These are phyloP conservation scores for Rutpela maculata DNA, from an alignment of 2,888 invertebrate species.

Conservation along the genomic window DNA sequence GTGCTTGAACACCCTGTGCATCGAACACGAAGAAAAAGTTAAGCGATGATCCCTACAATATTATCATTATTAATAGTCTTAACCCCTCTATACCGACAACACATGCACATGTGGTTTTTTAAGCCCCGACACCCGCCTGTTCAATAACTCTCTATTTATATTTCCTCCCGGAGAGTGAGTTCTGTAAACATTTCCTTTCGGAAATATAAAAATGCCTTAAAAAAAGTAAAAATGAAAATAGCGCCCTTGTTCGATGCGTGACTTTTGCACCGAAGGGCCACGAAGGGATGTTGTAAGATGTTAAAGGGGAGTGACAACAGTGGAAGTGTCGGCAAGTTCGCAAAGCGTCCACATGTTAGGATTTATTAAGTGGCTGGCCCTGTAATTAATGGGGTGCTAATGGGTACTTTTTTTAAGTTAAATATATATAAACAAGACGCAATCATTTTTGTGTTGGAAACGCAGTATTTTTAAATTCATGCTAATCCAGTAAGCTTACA, in stretches of 20 bases:
- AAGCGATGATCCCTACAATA: slow-evolving; percentile 16
- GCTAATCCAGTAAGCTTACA: too few species aligned
- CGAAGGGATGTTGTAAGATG: slow-evolving; percentile 49
- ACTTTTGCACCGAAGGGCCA: slow-evolving; percentile 52
- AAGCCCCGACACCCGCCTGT: slow-evolving; percentile 35
- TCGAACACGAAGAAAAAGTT: slow-evolving; percentile 21
- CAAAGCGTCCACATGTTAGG: slow-evolving; percentile 39
- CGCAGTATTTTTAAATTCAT: background rate
- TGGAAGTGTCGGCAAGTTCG: slow-evolving; percentile 48
- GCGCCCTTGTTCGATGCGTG: slow-evolving; percentile 56
- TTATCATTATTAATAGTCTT: slow-evolving; percentile 27
- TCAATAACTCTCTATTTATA: slow-evolving; percentile 43
- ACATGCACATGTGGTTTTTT: slow-evolving; percentile 46
- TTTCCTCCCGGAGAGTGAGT: slow-evolving; percentile 49
- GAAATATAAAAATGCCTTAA: slow-evolving; percentile 66
- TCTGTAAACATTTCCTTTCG: slow-evolving; percentile 66
- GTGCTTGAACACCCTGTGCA: background rate
- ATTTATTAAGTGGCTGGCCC: slow-evolving; percentile 22
- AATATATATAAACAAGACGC: slow-evolving; percentile 20
- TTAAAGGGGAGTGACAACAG: slow-evolving; percentile 45
- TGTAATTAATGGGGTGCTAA: slow-evolving; percentile 43
- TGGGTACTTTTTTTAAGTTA: slow-evolving; percentile 21
- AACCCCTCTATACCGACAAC: slow-evolving; percentile 8
- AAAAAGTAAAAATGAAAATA: slow-evolving; percentile 56
- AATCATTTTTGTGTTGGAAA: background rate